phyloP scores from a whole-genome alignment of 2,113 vertebrate genomes.

The Lonchura striata region DNA sequence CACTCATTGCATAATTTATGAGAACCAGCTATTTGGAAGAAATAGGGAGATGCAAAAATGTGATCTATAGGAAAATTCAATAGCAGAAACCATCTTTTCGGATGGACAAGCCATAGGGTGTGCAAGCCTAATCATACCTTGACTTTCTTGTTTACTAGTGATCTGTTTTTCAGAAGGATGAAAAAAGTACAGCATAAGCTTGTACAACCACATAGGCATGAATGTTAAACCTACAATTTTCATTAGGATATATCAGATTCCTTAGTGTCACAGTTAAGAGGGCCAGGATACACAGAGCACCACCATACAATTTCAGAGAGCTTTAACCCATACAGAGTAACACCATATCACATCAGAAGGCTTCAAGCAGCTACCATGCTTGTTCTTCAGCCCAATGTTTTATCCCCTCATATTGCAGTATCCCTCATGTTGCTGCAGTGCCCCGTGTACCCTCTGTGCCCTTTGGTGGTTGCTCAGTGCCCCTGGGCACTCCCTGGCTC shows the following conservation, averaged over 20 bases:
- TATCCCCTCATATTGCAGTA: not conserved
- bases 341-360: not conserved
- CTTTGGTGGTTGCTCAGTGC: not conserved
- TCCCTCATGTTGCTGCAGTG: fast-evolving
- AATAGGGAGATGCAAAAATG: not conserved
- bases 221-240: not conserved
- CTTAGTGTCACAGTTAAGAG: not conserved
- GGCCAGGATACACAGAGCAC: not conserved
- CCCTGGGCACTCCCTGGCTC: not conserved
- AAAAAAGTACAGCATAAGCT: not conserved
- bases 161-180: not conserved
- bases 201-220: not conserved
- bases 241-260: not conserved
- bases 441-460: not conserved
- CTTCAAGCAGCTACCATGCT: no score
- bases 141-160: not conserved
- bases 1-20: not conserved
- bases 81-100: not conserved
- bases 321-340: not conserved
- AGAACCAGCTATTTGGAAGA: slow-evolving; percentile 6
- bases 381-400: not conserved
- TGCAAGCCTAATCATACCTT: not conserved
- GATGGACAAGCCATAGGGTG: not conserved
- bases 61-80: not conserved
- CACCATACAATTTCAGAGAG: not conserved